Base-by-base conservation (phyloP, 1,140 invertebrate genomes). In the Vanessa atalanta region DNA sequence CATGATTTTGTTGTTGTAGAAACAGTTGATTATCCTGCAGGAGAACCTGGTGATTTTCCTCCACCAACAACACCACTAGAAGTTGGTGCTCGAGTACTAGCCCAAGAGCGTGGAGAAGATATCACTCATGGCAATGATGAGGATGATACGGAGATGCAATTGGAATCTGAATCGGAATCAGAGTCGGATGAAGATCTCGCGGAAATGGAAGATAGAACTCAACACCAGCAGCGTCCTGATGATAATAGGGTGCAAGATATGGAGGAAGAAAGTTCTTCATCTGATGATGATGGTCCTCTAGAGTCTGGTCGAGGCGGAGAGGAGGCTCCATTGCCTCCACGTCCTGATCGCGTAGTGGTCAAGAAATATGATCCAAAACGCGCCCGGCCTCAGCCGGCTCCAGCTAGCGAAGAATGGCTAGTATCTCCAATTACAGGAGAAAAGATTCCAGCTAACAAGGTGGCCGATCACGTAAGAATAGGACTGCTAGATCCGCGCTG, bases 1-100 rank as follows among this genome's bases (percentile, higher is more conserved):
- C 99, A 99, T 88, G 99, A 99, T 93, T 99, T 99, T 94, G 99
- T 99, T 2, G 98, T 99, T 0, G 99, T 99, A 0, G 99, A 99
- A 93, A 99, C 99, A 0, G 99, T 99, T 0, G 99, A 99, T 91
- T 99, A 99, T 91, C 98, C 99, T 80, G 97, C 97, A 0, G 98
- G 98, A 84, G 99, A 99, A 93, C 96, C 96, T 13, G 98, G 98
- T 31, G 97, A 97, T 88, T 98, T 99, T 84, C 99, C 98, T 20
- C 97, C 98, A 9, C 99, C 99, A 0, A 99, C 99, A 0, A 99
- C 97, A 43, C 98, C 99, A 0, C 96, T 98, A 78, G 98, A 99
- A 93, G 99, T 99, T 3, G 99, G 99, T 1, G 98, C 98, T 9
- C 93, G 98, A 73, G 96, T 99, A 51, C 92, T 99, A 0, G 97